Base-by-base conservation (phyloP, 2,113 vertebrate species). In the Poeciliopsis prolifica region DNA sequence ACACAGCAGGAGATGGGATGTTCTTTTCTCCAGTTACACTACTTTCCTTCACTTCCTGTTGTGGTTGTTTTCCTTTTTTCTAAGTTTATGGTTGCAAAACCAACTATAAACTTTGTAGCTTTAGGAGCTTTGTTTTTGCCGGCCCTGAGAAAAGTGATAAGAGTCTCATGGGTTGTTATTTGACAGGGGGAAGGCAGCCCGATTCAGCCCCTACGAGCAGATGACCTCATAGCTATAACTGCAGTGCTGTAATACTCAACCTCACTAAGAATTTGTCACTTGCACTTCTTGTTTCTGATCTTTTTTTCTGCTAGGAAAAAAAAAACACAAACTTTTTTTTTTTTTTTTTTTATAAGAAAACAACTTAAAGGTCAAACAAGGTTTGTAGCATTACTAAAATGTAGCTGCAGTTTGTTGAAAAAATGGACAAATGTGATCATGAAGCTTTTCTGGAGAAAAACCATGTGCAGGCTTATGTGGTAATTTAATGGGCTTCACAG, bases 101-200 rank as follows among this genome's bases (percentile, higher is more conserved):
- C 10, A 42, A 28, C 35, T 65, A 17, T 74, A 33, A 14, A 0
- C 5, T 2, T 76, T 71, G 77, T 74, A 42, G 29, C 88, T 91
- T 90, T 87, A 84, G 87, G 80, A 87, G 79, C 70, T 24, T 54
- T 30, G 62, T 67, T 74, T 82, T 87, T 30, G 79, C 61, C 14
- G 68, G 1, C 73, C 82, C 78, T 79, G 70, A 75, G 85, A 82
- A 85, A 89, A 87, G 81, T 84, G 85, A 91, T 89, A 88, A 86
- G 88, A 71, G 79, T 88, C 88, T 79, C 79, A 29, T 33, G 77
- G 84, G 83, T 26, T 77, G 74, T 80, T 85, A 87, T 90, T 89
- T 88, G 89, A 92, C 90, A 87, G 80, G 68, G 88, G 87, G 86
- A 88, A 89, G 75, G 86, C 77, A 28, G 60, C 29, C 70, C 6